phyloP scores from a whole-genome alignment of 2,113 vertebrate genomes.

The Alexandromys fortis region DNA sequence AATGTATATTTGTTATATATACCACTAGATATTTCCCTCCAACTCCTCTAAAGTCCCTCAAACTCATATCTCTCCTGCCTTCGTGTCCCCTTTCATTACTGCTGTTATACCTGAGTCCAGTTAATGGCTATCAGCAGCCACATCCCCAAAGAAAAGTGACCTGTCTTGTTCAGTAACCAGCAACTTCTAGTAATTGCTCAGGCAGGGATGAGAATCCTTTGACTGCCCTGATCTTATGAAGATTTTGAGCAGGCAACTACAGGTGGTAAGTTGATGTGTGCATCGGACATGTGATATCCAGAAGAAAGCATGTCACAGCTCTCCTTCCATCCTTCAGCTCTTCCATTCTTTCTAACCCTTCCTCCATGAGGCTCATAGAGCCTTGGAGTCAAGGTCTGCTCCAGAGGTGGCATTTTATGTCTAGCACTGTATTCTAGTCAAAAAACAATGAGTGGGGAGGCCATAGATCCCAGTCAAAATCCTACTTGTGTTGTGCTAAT shows the following conservation, averaged over 20 bases:
- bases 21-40: background rate
- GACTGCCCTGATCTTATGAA: background rate
- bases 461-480: background rate
- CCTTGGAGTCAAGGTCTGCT: background rate
- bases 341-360: background rate
- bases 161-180: background rate
- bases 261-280: background rate
- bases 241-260: background rate
- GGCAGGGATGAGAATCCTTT: background rate
- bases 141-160: background rate
- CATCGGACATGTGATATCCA: background rate
- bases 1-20: background rate
- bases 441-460: background rate
- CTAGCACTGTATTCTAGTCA: background rate
- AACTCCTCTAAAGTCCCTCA: background rate
- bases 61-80: background rate
- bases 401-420: background rate
- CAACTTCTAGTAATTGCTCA: background rate
- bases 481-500: no score
- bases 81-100: background rate
- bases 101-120: background rate
- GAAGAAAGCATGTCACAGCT: background rate
- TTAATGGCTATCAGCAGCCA: background rate
- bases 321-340: no score
- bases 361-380: background rate